Conservation (phyloP, 2,888 invertebrate genomes). For the Clunio marinus region DNA sequence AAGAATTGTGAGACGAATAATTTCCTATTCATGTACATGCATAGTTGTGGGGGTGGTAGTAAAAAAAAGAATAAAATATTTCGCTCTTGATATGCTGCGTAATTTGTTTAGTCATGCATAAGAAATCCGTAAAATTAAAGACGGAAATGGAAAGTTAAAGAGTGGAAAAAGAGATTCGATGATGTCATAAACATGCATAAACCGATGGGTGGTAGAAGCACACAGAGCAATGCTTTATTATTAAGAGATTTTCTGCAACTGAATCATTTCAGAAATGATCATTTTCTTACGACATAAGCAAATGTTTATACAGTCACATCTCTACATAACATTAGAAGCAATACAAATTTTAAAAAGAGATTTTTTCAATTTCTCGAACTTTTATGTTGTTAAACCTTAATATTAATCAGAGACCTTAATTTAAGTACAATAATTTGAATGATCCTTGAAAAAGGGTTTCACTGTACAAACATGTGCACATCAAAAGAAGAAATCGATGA, state of each 20-base stretch:
- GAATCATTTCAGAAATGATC: background rate
- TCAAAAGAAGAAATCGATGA: background rate
- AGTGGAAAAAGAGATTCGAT: background rate
- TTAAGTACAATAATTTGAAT: no score
- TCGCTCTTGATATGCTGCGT: slow-evolving; percentile 4
- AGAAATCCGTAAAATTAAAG: background rate
- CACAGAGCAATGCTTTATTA: background rate
- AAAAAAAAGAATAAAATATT: no score
- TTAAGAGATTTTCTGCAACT: slow-evolving; percentile 2
- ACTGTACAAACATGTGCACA: no score
- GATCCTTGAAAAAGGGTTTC: no score
- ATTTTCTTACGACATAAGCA: no score
- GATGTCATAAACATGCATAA: background rate
- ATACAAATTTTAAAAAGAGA: no score
- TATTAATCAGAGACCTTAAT: no score
- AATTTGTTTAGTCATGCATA: slow-evolving; percentile 35
- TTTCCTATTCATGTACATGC: background rate
- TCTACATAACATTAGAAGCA: no score
- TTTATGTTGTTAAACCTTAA: no score
- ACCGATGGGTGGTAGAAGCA: background rate
- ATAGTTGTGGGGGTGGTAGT: no score
- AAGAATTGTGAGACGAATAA: slow-evolving; percentile 25
- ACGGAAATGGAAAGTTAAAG: background rate
- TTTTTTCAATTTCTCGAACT: no score
- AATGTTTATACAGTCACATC: no score